Evolutionary conservation across 2,113 vertebrate genomes (phyloP), one percentile per base, ranked within the genome.

Genomic region (Microcebus lehilahytsara): DNA sequence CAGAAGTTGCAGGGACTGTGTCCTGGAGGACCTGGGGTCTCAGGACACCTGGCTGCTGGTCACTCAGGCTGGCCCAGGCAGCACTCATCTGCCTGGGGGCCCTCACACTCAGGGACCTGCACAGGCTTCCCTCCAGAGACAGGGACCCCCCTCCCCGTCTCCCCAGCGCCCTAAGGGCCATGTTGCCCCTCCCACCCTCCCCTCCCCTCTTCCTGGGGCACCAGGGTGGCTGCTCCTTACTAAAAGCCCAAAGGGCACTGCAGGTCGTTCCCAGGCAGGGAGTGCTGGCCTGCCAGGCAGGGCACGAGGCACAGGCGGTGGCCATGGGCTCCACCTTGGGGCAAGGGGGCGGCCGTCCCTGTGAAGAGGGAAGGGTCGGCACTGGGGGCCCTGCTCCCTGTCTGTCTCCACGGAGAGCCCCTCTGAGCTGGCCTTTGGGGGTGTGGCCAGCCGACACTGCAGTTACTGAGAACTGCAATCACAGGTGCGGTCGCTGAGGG

Each of bases 221-320:
- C 16, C 5, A 10, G 66, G 19, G 40, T 7, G 1, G 42, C 6
- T 62, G 22, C 49, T n/a, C 98, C 99, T 99, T 98, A 99, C 99
- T 99, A 99, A 98, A 98, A 99, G 34, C 99, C 99, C 2, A 95
- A 74, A 0, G 99, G 99, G 74, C 99, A 99, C 84, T 99, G 98
- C 72, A 99, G 96, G 97, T 99, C 99, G 95, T 98, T 98, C 16
- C 98, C 98, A 84, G 98, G 95, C 4, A 95, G 87, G 87, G 99
- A 98, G 96, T 99, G 99, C 79, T 96, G 98, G 53, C 99, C 99
- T 89, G 97, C 93, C 5, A 95, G 98, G 97, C 99, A 99, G 62
- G 96, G 60, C 51, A 98, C 72, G 27, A 97, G 93, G 51, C 98
- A 98, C 1, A 37, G 84, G 3, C 14, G 84, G 74, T 98, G 97